Conservation (phyloP, 2,797 vertebrate species). For the Bovichtus diacanthus region DNA sequence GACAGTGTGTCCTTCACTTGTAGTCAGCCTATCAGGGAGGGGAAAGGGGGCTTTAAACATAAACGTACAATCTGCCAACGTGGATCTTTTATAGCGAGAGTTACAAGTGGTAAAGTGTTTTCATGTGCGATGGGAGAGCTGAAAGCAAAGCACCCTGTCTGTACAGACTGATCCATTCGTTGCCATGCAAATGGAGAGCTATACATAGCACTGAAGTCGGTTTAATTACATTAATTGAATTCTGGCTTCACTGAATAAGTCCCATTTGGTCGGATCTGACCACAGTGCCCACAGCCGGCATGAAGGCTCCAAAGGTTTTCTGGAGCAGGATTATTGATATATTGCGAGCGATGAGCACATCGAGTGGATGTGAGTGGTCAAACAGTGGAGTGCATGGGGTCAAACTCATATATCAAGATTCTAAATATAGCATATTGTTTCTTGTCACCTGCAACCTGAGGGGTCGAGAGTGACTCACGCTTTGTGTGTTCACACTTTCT, state of each 20-base stretch:
- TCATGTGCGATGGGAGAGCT: conserved; percentile 22
- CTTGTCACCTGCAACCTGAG: conserved; percentile 14
- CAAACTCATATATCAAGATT: conserved; percentile 21
- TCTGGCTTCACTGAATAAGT: neutral
- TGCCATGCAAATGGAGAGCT: conserved; percentile 29
- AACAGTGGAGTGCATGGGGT: conserved; percentile 12
- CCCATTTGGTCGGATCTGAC: conserved; percentile 1
- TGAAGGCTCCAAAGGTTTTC: neutral
- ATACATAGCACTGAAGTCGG: conserved; percentile 13
- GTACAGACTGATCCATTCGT: conserved; percentile 37
- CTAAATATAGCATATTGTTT: conserved; percentile 30
- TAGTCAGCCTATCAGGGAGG: neutral
- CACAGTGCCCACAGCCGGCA: neutral
- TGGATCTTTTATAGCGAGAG: conserved; percentile 34
- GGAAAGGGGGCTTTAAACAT: neutral
- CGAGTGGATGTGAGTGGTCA: conserved; percentile 14
- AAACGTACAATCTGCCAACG: conserved; percentile 20
- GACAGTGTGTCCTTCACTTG: conserved; percentile 1
- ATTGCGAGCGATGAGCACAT: neutral
- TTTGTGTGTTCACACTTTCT: neutral
- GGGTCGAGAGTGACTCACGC: neutral
- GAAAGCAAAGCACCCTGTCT: conserved; percentile 24
- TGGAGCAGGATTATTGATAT: neutral
- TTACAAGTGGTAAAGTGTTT: conserved; percentile 27
- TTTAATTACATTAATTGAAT: conserved; percentile 21